phyloP scores from a whole-genome alignment of 2,113 vertebrate species.

The Mobula hypostoma region DNA sequence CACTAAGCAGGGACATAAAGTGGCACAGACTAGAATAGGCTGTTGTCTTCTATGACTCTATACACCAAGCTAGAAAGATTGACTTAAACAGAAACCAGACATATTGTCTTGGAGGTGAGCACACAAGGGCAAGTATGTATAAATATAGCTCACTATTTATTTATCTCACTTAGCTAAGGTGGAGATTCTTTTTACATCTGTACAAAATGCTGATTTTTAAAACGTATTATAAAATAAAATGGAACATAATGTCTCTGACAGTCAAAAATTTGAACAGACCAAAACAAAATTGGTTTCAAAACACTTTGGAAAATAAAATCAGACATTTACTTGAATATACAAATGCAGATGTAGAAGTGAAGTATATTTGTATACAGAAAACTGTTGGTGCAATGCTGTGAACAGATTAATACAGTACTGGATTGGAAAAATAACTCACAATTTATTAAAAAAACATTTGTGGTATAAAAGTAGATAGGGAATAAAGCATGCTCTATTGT shows the following conservation, averaged over 20 bases:
- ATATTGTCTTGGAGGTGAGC: background rate
- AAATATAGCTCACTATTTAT: conserved; percentile 65
- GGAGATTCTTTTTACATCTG: conserved; percentile 47
- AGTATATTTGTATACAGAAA: background rate
- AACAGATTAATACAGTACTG: background rate
- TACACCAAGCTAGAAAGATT: background rate
- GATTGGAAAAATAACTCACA: background rate
- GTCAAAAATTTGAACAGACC: conserved; percentile 37
- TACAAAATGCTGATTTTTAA: conserved; percentile 46
- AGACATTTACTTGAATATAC: background rate
- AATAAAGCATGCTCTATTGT: background rate
- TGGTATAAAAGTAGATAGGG: background rate
- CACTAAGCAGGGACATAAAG: no score
- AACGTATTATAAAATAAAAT: conserved; percentile 49
- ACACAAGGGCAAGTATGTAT: conserved; percentile 53
- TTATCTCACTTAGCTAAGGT: conserved; percentile 47
- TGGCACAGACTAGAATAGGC: no score
- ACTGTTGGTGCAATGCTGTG: background rate
- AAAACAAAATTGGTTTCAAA: background rate
- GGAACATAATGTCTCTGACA: conserved; percentile 48
- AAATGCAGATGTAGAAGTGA: background rate
- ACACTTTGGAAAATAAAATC: background rate
- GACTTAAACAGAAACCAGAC: background rate
- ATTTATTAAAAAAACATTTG: background rate
- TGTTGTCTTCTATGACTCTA: no score